Conservation (phyloP, 2,888 invertebrate species). For the Eristalis arbustorum region DNA sequence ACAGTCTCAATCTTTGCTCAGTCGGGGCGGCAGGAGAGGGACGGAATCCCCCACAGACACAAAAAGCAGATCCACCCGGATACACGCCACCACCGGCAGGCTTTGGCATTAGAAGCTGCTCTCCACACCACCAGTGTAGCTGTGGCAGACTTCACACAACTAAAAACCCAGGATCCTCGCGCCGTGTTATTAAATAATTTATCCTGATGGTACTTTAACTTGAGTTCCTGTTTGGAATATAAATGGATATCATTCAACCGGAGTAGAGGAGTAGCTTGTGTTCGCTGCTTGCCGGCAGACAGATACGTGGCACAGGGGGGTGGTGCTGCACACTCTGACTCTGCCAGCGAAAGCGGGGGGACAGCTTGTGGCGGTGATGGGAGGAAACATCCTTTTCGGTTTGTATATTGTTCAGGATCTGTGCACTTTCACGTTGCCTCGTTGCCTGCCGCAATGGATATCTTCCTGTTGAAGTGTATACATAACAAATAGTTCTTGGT, state of each 20-base stretch:
- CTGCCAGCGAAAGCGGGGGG: neutral
- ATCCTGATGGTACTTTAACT: slow-evolving; percentile 71
- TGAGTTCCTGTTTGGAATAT: slow-evolving; percentile 70
- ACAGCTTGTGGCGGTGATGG: neutral
- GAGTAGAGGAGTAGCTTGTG: slow-evolving; percentile 14
- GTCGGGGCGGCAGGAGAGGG: neutral
- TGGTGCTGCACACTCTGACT: neutral
- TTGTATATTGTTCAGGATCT: slow-evolving; percentile 39
- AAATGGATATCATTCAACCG: slow-evolving; percentile 58
- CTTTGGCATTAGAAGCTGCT: neutral
- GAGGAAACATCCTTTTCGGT: slow-evolving; percentile 12
- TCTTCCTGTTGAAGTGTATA: slow-evolving; percentile 67
- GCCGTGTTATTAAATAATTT: slow-evolving; percentile 70
- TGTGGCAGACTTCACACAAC: slow-evolving; percentile 41
- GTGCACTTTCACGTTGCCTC: slow-evolving; percentile 11
- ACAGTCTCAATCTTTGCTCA: slow-evolving; percentile 7
- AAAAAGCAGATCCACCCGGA: slow-evolving; percentile 51
- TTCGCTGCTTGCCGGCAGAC: neutral
- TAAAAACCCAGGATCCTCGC: slow-evolving; percentile 62
- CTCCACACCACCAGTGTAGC: neutral
- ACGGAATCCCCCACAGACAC: slow-evolving; percentile 40
- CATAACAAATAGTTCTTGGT: slow-evolving; percentile 63
- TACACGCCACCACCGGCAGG: neutral
- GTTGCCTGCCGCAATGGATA: slow-evolving; percentile 65
- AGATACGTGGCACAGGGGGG: neutral